phyloP scores from a whole-genome alignment of 2,113 vertebrate genomes.

The Barbus barbus region DNA sequence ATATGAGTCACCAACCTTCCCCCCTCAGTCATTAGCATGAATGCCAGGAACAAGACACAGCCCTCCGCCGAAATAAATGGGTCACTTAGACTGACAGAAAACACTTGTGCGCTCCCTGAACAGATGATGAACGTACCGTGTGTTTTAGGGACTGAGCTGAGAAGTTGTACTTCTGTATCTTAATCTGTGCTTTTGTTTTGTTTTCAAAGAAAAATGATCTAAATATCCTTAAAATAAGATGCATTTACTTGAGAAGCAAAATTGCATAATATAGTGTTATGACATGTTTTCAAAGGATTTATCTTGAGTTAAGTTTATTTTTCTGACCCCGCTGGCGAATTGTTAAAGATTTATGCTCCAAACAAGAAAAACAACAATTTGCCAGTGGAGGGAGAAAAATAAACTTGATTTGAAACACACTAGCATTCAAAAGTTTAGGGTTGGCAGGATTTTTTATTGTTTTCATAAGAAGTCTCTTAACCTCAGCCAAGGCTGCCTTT shows the following conservation, averaged over 20 bases:
- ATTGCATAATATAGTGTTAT: not conserved
- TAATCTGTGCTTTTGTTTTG: not conserved
- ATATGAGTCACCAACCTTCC: conserved; percentile 53
- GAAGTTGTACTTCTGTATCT: not conserved
- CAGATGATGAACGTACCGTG: no score
- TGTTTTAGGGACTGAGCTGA: not conserved
- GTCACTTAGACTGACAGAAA: conserved; percentile 50
- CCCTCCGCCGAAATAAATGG: conserved; percentile 39
- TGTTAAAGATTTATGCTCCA: no score
- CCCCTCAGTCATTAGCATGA: conserved; percentile 52
- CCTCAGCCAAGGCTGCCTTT: not conserved
- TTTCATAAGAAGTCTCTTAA: not conserved
- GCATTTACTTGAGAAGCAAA: not conserved
- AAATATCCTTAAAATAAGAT: not conserved
- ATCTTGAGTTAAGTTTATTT: not conserved
- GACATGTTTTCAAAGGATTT: not conserved
- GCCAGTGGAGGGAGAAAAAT: no score
- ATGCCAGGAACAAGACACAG: not conserved
- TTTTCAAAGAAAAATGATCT: not conserved
- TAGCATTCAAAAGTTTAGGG: no score
- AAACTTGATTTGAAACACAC: no score
- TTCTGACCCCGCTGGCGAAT: not conserved
- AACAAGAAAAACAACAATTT: no score
- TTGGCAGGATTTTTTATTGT: not conserved
- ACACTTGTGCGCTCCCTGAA: conserved; percentile 1